Base-by-base conservation (phyloP, 1,140 invertebrate species). In the Procambarus clarkii region DNA sequence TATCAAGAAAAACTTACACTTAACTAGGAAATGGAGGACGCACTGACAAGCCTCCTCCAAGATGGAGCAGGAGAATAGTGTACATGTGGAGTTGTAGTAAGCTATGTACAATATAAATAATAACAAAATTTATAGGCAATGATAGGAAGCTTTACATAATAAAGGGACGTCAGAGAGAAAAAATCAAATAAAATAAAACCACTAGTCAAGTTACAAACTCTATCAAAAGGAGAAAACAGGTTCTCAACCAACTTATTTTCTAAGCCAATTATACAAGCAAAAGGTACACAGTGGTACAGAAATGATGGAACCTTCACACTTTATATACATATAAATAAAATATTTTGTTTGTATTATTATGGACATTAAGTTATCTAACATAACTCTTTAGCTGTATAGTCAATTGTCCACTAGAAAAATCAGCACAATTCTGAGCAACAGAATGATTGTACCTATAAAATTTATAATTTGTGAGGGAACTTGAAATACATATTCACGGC, bases 21-120 rank as follows among this genome's bases (percentile, higher is more conserved):
- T 91, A 87, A 86, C 90, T 86, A 91, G 90, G 90, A 91, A 89
- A 86, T 86, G 90, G 78, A 91, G 90, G 85, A 91, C 48, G 79
- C 78, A 80, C 48, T 78, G 85, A 86, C 44, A n/a, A 58, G 78
- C 64, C 48, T 86, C 84, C 85, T 87, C 84, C 85, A 76, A 74
- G 84, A 86, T 91, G 85, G 79, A 79, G 80, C 71, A 81, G 83
- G 90, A 80, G 77, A 86, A 87, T 74, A 91, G 84, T 91, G 76
- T 91, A 91, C 84, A 91, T 77, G 88, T 82, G 88, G 88, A 91
- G 84, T 44, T 74, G 71, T 76, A 74, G 84, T 78, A 86, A 86
- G 85, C 84, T 91, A 91, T 91, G 46, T 91, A 91, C 90, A 91
- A 82, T 91, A 91, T 91, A 91, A 91, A 91, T 91, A 91, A 91